Percentiles rank a stretch among this genome's conserved stretches.
These are phyloP conservation scores for Ornithoptera alexandrae DNA, from an alignment of 2,888 invertebrate genomes.

Conservation along the genomic window DNA sequence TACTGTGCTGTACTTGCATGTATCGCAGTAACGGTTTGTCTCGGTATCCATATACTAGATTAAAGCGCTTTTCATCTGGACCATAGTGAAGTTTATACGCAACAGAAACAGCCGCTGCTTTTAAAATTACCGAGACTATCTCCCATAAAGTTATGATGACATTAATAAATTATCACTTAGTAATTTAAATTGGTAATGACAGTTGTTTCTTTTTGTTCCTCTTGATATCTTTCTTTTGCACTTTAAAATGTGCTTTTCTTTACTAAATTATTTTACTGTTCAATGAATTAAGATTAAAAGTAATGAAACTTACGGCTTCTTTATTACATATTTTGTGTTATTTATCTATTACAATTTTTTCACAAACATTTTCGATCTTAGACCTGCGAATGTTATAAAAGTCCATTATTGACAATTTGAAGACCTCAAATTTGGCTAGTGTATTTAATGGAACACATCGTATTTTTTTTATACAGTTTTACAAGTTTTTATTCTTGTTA, in stretches of 20 bases:
- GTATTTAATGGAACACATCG: background rate
- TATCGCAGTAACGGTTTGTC: too few species aligned
- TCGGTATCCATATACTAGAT: too few species aligned
- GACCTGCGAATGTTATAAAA: background rate
- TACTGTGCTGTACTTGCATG: too few species aligned
- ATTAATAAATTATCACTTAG: background rate
- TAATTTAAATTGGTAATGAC: background rate
- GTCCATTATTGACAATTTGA: slow-evolving; percentile 3
- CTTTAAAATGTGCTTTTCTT: background rate
- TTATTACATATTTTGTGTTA: background rate
- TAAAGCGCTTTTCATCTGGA: too few species aligned
- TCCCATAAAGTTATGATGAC: background rate
- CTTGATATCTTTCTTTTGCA: background rate
- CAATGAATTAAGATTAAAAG: background rate
- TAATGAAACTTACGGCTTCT: background rate
- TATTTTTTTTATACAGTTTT: slow-evolving; percentile 9
- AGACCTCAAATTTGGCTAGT: slow-evolving; percentile 10
- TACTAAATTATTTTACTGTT: background rate
- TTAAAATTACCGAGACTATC: background rate
- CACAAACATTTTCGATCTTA: background rate
- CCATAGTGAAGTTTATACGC: too few species aligned
- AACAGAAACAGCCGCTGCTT: background rate
- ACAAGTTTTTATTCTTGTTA: slow-evolving; percentile 24
- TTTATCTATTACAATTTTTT: background rate
- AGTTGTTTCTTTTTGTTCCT: background rate